These are phyloP conservation scores for Lochmaea capreae DNA, from an alignment of 2,888 invertebrate species.

Conservation along the genomic window DNA sequence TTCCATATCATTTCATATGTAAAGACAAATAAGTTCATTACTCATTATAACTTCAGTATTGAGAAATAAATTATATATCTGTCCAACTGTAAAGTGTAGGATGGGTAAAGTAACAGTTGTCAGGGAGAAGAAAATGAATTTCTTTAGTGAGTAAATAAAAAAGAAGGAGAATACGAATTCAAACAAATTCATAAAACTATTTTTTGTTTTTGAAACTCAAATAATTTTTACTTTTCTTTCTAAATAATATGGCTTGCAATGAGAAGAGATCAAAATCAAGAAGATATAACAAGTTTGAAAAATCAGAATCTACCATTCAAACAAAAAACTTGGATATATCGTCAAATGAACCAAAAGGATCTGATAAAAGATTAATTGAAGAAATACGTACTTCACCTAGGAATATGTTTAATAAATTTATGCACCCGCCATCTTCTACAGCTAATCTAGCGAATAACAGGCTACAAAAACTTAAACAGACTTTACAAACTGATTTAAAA, in stretches of 20 bases:
- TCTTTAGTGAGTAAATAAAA: no score
- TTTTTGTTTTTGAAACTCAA: conserved; percentile 3
- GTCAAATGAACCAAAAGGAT: background rate
- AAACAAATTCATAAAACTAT: conserved; percentile 17
- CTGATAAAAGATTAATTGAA: conserved; percentile 10
- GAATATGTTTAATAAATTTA: conserved; percentile 1
- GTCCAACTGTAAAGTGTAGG: no score
- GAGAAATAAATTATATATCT: no score
- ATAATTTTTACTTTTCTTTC: no score
- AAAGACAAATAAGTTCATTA: no score
- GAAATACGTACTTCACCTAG: background rate
- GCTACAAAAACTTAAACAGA: conserved; percentile 39
- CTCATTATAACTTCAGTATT: no score
- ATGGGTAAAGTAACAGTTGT: no score
- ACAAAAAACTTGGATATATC: background rate
- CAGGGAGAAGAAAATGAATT: no score
- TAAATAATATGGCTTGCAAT: background rate
- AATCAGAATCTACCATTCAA: background rate
- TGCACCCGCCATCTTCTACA: conserved; percentile 14
- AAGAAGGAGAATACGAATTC: conserved; percentile 4
- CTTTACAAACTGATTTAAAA: conserved; percentile 28
- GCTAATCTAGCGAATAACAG: conserved; percentile 42
- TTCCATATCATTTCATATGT: no score
- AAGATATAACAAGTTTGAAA: conserved; percentile 27
- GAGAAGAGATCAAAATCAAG: conserved; percentile 23